A percentile compares a stretch with the other conserved stretches of the same genome.
Evolutionary conservation across 2,888 invertebrate species (phyloP).

Genomic region (Trachelus iudaicus): DNA sequence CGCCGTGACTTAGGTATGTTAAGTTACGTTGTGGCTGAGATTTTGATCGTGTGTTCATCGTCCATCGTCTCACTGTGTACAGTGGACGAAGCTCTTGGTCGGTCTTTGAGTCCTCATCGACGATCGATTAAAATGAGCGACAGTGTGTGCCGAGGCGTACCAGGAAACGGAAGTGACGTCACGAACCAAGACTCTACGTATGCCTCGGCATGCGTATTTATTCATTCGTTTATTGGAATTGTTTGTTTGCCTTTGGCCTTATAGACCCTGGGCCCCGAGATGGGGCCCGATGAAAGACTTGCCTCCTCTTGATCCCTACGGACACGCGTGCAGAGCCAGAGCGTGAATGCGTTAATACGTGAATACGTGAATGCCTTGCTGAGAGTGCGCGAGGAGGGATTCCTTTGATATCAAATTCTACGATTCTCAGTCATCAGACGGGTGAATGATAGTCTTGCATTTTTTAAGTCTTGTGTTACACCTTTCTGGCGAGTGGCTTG

Average conservation of each 20-base stretch:
- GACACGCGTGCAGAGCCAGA: neutral
- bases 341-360: neutral
- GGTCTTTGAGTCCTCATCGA: conserved; percentile 13
- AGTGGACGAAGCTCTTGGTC: neutral
- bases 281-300: neutral
- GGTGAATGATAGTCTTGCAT: neutral
- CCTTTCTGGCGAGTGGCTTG: neutral
- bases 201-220: conserved; percentile 41
- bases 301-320: neutral
- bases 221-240: conserved; percentile 55
- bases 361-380: neutral
- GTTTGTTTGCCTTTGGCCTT: conserved; percentile 47
- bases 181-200: conserved; percentile 35
- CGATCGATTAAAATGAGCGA: conserved; percentile 53
- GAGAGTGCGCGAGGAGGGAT: neutral
- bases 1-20: neutral
- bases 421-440: neutral
- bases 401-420: neutral
- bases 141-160: conserved; percentile 43
- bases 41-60: neutral
- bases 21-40: neutral
- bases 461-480: neutral
- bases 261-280: conserved; percentile 9
- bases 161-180: conserved; percentile 62
- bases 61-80: neutral